Evolutionary conservation across 1,140 invertebrate species (phyloP).

Genomic region (Drosophila watanabei): DNA sequence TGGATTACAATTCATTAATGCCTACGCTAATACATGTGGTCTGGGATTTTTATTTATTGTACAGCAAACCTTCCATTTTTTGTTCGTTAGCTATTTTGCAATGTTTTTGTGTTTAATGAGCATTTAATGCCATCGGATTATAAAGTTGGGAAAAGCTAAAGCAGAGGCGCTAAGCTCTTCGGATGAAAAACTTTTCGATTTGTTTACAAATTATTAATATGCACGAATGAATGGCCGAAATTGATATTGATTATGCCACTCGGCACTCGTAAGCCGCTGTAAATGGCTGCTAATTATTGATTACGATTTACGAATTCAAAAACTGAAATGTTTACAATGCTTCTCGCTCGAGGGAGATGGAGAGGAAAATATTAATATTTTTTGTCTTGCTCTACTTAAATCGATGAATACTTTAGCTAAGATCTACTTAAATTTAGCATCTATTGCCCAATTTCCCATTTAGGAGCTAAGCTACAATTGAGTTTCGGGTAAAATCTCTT

Average conservation of each 20-base stretch:
- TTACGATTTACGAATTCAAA: constrained; percentile 15
- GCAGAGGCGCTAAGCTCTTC: constrained; percentile 11
- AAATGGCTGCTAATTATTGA: constrained; percentile 44
- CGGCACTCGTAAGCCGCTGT: constrained; percentile 44
- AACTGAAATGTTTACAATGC: constrained; percentile 12
- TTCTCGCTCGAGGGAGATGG: neutral
- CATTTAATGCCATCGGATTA: constrained; percentile 59
- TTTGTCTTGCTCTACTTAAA: constrained; percentile 38
- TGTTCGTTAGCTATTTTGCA: constrained; percentile 1
- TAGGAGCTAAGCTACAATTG: constrained; percentile 40
- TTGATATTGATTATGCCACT: constrained; percentile 26
- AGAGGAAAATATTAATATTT: neutral
- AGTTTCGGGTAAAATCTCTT: constrained; percentile 8
- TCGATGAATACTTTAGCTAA: constrained; percentile 11
- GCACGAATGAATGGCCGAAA: constrained; percentile 25
- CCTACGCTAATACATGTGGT: constrained; percentile 43
- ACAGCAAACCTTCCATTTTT: constrained; percentile 39
- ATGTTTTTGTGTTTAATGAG: constrained; percentile 42
- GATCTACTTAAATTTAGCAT: constrained; percentile 32
- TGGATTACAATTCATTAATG: constrained; percentile 53
- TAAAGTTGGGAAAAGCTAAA: constrained; percentile 25
- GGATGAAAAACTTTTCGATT: constrained; percentile 50
- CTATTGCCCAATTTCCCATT: constrained; percentile 35
- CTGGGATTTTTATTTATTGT: constrained; percentile 18
- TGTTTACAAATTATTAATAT: constrained; percentile 46